These are phyloP conservation scores for Coracias cyanogaster DNA, from an alignment of 2,797 vertebrate genomes.

Conservation along the genomic window DNA sequence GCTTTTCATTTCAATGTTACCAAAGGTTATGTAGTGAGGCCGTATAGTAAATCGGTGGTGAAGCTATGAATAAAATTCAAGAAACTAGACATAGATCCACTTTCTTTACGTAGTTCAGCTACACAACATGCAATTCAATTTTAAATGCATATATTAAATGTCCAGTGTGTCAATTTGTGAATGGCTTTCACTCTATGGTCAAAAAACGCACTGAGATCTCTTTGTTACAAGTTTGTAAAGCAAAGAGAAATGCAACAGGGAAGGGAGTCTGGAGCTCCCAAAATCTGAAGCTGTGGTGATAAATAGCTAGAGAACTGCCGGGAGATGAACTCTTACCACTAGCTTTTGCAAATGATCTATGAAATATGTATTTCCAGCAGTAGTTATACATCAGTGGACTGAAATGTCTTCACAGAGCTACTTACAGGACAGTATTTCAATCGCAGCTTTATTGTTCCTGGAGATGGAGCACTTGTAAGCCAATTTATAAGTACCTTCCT, in stretches of 20 bases:
- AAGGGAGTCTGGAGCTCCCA: neutral
- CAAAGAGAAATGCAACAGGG: neutral
- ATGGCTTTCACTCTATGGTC: neutral
- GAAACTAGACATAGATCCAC: neutral
- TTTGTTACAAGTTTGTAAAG: neutral
- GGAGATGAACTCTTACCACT: neutral
- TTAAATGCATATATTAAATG: neutral
- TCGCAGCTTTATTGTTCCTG: neutral
- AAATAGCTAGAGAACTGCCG: neutral
- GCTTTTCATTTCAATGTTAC: neutral
- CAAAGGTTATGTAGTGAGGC: neutral
- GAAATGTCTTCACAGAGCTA: neutral
- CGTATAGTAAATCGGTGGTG: neutral
- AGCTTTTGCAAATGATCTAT: neutral
- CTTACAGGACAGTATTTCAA: neutral
- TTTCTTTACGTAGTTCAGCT: neutral
- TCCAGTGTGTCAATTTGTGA: neutral
- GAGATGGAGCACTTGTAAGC: neutral
- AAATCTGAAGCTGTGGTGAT: neutral
- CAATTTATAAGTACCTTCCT: neutral
- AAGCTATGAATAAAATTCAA: neutral
- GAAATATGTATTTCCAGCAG: neutral
- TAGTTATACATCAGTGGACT: neutral
- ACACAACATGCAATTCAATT: accelerated
- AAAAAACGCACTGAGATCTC: neutral